Base-by-base conservation (phyloP, 2,888 invertebrate genomes). In the Lysandra bellargus region DNA sequence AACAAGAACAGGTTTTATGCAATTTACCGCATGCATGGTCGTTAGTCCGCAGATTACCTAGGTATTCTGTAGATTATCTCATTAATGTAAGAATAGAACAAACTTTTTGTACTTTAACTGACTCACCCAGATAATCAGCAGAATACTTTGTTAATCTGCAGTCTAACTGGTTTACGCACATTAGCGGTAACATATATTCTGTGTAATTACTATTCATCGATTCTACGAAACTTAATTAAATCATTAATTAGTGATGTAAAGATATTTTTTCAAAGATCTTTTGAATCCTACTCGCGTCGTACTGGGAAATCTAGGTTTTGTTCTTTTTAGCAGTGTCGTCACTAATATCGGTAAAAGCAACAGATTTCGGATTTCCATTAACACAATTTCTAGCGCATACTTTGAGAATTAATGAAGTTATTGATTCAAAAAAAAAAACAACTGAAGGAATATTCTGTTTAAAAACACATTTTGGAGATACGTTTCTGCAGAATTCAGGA, bases 271-370 rank as follows among this genome's bases (percentile, higher is more conserved):
- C 64, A 64, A 64, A 64, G 30, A 30, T 12, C 23, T 30, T 9
- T 64, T 23, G 4, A 30, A 64, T 12, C 9, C 9, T 30, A 23
- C 30, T 30, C 64, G 30, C 9, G 3, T 64, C 64, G 64, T 64
- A 30, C 9, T 23, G 64, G 9, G 9, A 23, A 30, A 64, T 64
- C 64, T 30, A 30, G 23, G 64, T 64, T 64, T 64, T 64, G 64
- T 64, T 64, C 30, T 12, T 12, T 64, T 64, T 30, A 64, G 4
- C 12, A 30, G 64, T 64, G 9, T 30, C 61, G 4, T 9, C 64
- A 30, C 64, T 64, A 64, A 64, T 64, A 64, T 23, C 61, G 30
- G 61, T 64, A 30, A 64, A 64, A 64, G 61, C 61, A 6, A 61
- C 61, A 61, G 64, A 64, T 64, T 64, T 23, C 4, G 30, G 4